Percentiles rank a stretch among this genome's conserved stretches.
phyloP scores from a whole-genome alignment of 2,113 vertebrate genomes.

The Syrrhaptes paradoxus region DNA sequence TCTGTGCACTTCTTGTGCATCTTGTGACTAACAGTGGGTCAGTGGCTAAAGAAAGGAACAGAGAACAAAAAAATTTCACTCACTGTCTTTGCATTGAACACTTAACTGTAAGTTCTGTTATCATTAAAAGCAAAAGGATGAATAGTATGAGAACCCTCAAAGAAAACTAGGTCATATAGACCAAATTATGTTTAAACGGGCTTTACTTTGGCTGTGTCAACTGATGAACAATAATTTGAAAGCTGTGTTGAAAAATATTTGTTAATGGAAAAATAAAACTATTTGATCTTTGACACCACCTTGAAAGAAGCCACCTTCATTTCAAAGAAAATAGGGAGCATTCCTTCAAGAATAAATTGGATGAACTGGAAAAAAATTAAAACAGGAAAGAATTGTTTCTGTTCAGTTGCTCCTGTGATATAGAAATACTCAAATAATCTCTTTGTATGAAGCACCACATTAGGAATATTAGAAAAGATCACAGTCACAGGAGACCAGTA shows the following conservation, averaged over 20 bases:
- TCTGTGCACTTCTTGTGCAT: not conserved
- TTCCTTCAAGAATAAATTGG: not conserved
- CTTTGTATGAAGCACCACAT: not conserved
- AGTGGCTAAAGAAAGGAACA: not conserved
- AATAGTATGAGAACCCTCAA: not conserved
- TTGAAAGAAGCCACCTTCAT: slow-evolving; percentile 7
- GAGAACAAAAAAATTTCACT: not conserved
- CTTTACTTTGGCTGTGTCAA: not conserved
- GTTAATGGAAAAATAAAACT: slow-evolving; percentile 3
- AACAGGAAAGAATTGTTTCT: not conserved
- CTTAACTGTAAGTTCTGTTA: not conserved
- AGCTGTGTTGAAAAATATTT: not conserved
- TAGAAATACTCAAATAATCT: not conserved
- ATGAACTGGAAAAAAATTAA: not conserved
- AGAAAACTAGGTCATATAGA: not conserved
- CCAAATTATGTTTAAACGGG: not conserved
- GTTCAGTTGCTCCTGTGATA: not conserved
- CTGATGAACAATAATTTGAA: slow-evolving; percentile 2
- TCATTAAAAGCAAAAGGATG: not conserved
- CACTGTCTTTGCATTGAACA: not conserved
- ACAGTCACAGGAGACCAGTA: not conserved
- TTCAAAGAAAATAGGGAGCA: slow-evolving; percentile 20
- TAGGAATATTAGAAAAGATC: not conserved
- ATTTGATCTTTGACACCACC: not conserved
- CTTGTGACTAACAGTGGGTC: not conserved